Conservation (phyloP, 2,113 vertebrate species). For the Anolis sagrei region DNA sequence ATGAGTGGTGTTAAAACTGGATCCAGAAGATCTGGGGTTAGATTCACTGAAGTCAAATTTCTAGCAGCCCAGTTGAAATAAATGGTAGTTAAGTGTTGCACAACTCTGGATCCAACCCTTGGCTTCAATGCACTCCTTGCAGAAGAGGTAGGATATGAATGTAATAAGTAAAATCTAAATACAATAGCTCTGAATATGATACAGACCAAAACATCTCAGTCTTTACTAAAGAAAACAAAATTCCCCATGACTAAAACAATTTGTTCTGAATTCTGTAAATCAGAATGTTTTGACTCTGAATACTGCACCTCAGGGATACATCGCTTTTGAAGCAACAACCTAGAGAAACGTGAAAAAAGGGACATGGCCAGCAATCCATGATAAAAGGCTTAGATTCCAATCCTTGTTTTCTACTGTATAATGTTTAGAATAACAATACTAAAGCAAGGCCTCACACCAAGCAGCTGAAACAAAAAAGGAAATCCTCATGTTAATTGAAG, state of each 20-base stretch:
- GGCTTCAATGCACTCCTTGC: too few species aligned
- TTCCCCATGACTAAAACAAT: background rate
- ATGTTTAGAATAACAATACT: background rate
- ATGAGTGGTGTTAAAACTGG: background rate
- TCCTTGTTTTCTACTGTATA: background rate
- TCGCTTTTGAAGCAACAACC: background rate
- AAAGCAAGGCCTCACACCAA: background rate
- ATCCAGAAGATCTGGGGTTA: background rate
- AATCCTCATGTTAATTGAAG: background rate
- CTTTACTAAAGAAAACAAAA: background rate
- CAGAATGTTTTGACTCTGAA: background rate
- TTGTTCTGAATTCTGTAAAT: background rate
- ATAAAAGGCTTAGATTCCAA: background rate
- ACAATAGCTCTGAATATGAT: too few species aligned
- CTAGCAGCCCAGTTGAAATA: too few species aligned
- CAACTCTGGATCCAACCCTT: too few species aligned
- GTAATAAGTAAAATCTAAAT: background rate
- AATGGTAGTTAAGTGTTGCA: too few species aligned
- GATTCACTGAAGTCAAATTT: background rate
- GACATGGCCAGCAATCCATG: background rate
- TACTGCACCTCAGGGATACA: background rate
- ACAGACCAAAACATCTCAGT: too few species aligned
- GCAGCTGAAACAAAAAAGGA: background rate
- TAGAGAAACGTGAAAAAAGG: background rate
- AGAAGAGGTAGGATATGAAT: background rate